These are phyloP conservation scores for Thumatha senex DNA, from an alignment of 2,888 invertebrate species.

Conservation along the genomic window DNA sequence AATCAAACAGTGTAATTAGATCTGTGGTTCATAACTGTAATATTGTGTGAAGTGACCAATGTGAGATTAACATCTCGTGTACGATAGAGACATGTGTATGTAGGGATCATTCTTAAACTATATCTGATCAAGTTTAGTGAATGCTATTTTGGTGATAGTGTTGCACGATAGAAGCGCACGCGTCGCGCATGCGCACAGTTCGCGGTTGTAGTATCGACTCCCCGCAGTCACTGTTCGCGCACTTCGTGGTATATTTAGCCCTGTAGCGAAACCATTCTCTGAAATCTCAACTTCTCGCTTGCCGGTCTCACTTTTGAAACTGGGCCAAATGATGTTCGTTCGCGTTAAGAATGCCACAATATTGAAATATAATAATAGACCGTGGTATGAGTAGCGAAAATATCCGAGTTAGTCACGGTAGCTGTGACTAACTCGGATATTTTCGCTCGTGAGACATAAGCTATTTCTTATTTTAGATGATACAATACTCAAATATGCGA, in stretches of 20 bases:
- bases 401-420: conserved; percentile 75
- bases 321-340: conserved; percentile 81
- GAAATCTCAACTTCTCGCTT: conserved; percentile 77
- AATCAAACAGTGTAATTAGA: not conserved
- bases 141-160: conserved; percentile 59
- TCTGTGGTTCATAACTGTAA: too few relatives aligned
- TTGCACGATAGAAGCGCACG: conserved; percentile 37
- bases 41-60: conserved; percentile 21
- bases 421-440: too few relatives aligned
- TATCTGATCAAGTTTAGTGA: conserved; percentile 45
- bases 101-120: conserved; percentile 25
- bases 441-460: conserved; percentile 64
- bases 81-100: conserved; percentile 15
- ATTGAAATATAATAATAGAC: conserved; percentile 81
- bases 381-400: conserved; percentile 72
- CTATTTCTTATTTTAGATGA: conserved; percentile 65
- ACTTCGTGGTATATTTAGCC: conserved; percentile 70
- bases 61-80: conserved; percentile 9
- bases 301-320: conserved; percentile 80
- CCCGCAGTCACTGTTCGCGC: conserved; percentile 38
- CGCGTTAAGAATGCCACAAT: conserved; percentile 80
- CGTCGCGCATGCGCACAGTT: conserved; percentile 31
- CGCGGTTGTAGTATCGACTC: conserved; percentile 35
- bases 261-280: conserved; percentile 76
- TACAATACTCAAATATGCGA: conserved; percentile 73